Conservation (phyloP, 2,797 vertebrate genomes). For the Rhyacichthys aspro region DNA sequence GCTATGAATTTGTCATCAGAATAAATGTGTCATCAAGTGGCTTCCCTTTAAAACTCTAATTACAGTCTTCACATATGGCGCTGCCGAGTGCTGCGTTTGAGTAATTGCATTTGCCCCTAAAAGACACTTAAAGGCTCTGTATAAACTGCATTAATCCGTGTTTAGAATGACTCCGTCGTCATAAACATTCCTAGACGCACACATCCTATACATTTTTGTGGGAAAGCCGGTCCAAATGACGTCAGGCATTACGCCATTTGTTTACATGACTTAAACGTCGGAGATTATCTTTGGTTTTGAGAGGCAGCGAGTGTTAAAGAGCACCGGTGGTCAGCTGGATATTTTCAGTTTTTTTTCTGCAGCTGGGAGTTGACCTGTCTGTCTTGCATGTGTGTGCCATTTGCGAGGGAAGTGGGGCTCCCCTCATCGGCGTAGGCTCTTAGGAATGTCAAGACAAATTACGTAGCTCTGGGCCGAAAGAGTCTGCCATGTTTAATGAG, state of each 20-base stretch:
- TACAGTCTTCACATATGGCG: neutral
- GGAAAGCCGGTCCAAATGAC: neutral
- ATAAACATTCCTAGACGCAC: neutral
- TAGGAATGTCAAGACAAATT: conserved; percentile 54
- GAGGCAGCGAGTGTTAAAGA: neutral
- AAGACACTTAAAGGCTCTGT: neutral
- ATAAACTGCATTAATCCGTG: conserved; percentile 3
- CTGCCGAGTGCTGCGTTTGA: conserved; percentile 1
- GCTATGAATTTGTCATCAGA: neutral
- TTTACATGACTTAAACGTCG: neutral
- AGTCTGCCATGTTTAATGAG: conserved; percentile 59
- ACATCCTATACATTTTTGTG: conserved; percentile 1
- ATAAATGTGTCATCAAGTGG: conserved; percentile 5
- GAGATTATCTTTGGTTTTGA: neutral
- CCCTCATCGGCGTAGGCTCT: conserved; percentile 18
- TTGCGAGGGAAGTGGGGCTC: conserved; percentile 41
- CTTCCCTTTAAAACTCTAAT: conserved; percentile 4
- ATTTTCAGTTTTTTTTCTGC: conserved; percentile 11
- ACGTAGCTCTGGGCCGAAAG: conserved; percentile 32
- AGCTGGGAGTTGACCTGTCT: conserved; percentile 24
- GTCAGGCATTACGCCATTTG: conserved; percentile 14
- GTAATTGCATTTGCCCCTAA: conserved; percentile 5
- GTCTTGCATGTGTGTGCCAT: conserved; percentile 31
- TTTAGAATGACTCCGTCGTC: neutral
- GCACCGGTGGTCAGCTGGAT: conserved; percentile 6